Conservation (phyloP, 1,140 invertebrate species). For the Ridgeia piscesae region DNA sequence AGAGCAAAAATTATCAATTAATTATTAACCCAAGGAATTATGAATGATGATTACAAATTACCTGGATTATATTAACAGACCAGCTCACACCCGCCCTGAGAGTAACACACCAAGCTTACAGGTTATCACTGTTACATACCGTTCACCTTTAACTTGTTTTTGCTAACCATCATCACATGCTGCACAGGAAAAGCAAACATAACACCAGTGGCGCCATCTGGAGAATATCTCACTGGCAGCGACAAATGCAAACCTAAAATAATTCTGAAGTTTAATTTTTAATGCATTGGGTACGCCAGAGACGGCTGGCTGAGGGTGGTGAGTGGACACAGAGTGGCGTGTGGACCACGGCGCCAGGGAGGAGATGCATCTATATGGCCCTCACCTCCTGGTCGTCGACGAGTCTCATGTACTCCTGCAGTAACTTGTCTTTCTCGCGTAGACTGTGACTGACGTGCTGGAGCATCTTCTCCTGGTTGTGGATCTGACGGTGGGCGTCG, state of each 20-base stretch:
- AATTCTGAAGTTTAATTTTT: no score
- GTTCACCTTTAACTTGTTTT: background rate
- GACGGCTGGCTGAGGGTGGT: background rate
- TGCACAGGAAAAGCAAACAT: background rate
- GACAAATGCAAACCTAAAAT: no score
- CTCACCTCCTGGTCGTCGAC: constrained; percentile 16
- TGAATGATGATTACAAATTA: background rate
- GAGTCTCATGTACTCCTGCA: constrained; percentile 30
- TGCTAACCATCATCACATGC: background rate
- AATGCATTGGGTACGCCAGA: background rate
- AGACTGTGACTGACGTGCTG: constrained; percentile 35
- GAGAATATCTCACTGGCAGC: background rate
- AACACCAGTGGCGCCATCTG: background rate
- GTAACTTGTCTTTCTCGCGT: constrained; percentile 38
- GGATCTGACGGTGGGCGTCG: constrained; percentile 35
- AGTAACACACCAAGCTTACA: background rate
- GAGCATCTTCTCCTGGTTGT: constrained; percentile 41
- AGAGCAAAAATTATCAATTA: background rate
- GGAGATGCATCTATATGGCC: no score
- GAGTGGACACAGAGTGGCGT: background rate
- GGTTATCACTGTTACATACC: background rate
- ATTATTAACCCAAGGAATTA: background rate
- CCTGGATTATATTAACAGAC: background rate
- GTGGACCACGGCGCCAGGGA: background rate
- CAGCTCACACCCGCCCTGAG: background rate